phyloP scores from a whole-genome alignment of 92 coral and sea anemone species.

The Epizoanthus stellaris region DNA sequence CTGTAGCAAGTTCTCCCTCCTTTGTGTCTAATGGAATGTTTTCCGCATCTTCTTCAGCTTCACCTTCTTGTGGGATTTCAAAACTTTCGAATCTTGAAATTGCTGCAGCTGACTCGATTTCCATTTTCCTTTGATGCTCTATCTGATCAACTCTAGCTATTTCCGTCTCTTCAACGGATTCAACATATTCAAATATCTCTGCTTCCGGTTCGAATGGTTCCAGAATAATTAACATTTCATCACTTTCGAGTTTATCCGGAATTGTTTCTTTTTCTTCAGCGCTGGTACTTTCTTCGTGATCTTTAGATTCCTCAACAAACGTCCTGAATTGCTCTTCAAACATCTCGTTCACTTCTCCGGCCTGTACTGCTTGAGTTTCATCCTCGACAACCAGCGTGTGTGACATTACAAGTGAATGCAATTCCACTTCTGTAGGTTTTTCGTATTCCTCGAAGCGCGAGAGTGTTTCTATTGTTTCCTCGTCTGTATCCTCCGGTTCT shows the following conservation, averaged over 20 bases:
- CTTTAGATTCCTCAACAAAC: background rate
- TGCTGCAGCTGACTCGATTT: background rate
- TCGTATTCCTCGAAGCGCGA: slow-evolving; percentile 37
- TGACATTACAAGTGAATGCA: slow-evolving; percentile 17
- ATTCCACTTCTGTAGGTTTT: slow-evolving; percentile 15
- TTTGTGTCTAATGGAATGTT: background rate
- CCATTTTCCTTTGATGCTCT: background rate
- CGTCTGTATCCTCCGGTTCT: slow-evolving; percentile 33
- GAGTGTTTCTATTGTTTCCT: slow-evolving; percentile 25
- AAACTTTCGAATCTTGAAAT: background rate
- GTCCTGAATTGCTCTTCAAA: slow-evolving; percentile 22
- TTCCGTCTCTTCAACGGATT: slow-evolving; percentile 28
- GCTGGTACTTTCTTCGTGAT: slow-evolving; percentile 10
- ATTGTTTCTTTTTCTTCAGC: slow-evolving; percentile 24
- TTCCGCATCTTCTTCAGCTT: background rate
- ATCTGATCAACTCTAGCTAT: background rate
- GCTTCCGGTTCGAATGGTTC: slow-evolving; percentile 44
- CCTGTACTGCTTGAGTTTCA: slow-evolving; percentile 21
- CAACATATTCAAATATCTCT: slow-evolving; percentile 43
- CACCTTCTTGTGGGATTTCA: background rate
- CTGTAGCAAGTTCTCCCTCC: background rate
- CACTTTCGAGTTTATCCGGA: background rate
- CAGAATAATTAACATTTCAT: slow-evolving; percentile 13
- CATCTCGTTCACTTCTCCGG: slow-evolving; percentile 19
- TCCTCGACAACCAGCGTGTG: slow-evolving; percentile 28